Conservation (phyloP, 2,797 vertebrate species). For the Schizothorax lantsangensis region DNA sequence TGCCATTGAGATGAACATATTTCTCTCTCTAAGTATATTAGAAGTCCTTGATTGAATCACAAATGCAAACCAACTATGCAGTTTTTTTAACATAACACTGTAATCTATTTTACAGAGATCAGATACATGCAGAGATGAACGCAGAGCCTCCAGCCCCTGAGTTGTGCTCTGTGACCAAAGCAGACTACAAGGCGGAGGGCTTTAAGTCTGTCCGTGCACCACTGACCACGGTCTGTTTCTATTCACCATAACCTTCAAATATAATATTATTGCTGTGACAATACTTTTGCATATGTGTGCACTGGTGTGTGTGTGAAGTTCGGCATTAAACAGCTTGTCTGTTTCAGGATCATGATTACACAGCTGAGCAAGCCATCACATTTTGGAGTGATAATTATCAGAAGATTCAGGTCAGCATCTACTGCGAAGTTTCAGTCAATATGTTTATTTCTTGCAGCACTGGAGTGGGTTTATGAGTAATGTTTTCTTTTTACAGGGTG, state of each 20-base stretch:
- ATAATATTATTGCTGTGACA: not conserved
- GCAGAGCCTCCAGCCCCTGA: slow-evolving; percentile 53
- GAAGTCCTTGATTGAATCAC: not conserved
- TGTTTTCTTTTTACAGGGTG: slow-evolving; percentile 70
- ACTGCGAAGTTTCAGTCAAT: not conserved
- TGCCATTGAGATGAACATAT: not conserved
- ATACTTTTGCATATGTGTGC: not conserved
- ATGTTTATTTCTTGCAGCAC: slow-evolving; percentile 14
- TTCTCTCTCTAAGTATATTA: not conserved
- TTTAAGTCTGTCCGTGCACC: slow-evolving; percentile 66
- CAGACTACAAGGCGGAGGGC: slow-evolving; percentile 70
- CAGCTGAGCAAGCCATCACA: slow-evolving; percentile 72
- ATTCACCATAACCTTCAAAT: slow-evolving; percentile 4
- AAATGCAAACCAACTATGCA: not conserved
- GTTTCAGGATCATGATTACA: slow-evolving; percentile 73
- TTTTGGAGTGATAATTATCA: slow-evolving; percentile 80
- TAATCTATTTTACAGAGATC: slow-evolving; percentile 69
- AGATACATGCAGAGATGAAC: slow-evolving; percentile 63
- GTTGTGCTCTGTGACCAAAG: slow-evolving; percentile 69
- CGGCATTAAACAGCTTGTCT: not conserved
- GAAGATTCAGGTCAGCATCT: slow-evolving; percentile 69
- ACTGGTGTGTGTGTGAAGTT: not conserved
- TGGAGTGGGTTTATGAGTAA: not conserved
- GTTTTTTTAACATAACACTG: slow-evolving; percentile 14
- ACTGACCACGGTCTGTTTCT: slow-evolving; percentile 62